Evolutionary conservation across 2,888 invertebrate genomes (phyloP), one percentile per base, ranked within the genome.

Genomic region (Panopea generosa): DNA sequence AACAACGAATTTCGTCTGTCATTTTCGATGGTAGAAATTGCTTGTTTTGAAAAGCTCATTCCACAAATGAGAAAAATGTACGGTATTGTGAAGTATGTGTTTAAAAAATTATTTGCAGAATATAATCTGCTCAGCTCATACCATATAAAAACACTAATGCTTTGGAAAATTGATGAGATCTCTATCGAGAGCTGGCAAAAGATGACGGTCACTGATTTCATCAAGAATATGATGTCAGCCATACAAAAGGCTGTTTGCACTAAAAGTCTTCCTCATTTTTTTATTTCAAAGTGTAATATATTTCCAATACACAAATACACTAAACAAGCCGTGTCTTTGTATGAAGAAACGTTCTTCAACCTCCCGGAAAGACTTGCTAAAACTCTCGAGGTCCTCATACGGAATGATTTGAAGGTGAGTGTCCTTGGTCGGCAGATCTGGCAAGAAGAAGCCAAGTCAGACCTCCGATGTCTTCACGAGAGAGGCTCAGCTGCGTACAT

Each of bases 31-130:
- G 61, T 68, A 11, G 76, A 77, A 45, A 71, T 68, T 9, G 60
- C 66, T 18, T 68, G 63, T 43, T 77, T 77, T 55, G 49, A 62
- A 16, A 43, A 47, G 18, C n/a, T 71, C n/a, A 18, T 27, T 14
- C 33, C 45, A 24, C 20, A 52, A 50, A 57, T 62, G 55, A 53
- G 71, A 33, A 29, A 55, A 67, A 22, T 62, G 9, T 77, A 67
- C 59, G 76, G 76, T 1, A 56, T 77, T n/a, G 40, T 52, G 6
- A 77, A 77, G 43, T 77, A 63, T 40, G 27, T 71, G 9, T 77
- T 67, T 27, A 77, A 77, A 47, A 57, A 16, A 24, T 20, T 52
- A 0, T 29, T 67, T 22, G 61, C 66, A 20, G 9, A 29, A 4
- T 11, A 62, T 22, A 67, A 77, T 11, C 27, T 67, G 3, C 38